Base-by-base conservation (phyloP, 1,140 invertebrate genomes). In the Zaprionus nigranus region DNA sequence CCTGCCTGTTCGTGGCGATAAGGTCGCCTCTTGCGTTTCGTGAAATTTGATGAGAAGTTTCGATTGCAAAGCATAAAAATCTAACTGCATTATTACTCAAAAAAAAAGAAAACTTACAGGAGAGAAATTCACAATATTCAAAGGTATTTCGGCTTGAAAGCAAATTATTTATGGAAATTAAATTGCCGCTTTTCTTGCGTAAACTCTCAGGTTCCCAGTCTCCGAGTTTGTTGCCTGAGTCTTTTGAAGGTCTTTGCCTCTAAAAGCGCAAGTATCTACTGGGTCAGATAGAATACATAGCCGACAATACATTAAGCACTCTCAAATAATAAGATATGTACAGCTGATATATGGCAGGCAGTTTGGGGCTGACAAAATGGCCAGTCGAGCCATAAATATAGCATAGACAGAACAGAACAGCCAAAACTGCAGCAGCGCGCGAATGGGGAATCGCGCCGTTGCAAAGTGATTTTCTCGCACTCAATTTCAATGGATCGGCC, bases 391-490 rank as follows among this genome's bases (percentile, higher is more conserved):
- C 71, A 90, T 87, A 87, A 87, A 87, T 90, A 70, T 76, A 46
- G 64, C 68, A 66, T 58, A 30, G 75, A 72, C 75, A 66, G 60
- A 43, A 17, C 11, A 54, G 40, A 43, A 17, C 11, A 54, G 40
- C 68, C 65, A 59, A 65, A 60, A 60, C 68, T 57, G 59, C 64
- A 26, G 28, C 72, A 61, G 40, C 70, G 40, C 70, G 40, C 40
- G 40, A 46, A 46, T 46, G n/a, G 6, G 70, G 57, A 74, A 82
- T 75, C n/a, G 67, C 61, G 64, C 81, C 64, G 72, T 70, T 78
- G 58, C 74, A 81, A 87, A 90, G 85, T 87, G 84, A 87, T 88
- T 87, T 88, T 81, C 84, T 81, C 81, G 84, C 84, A 87, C 84
- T 88, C 79, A 81, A 81, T 78, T 75, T 81, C 81, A 88, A 78